phyloP scores from a whole-genome alignment of 2,113 vertebrate species.

The Cinclus mexicanus region DNA sequence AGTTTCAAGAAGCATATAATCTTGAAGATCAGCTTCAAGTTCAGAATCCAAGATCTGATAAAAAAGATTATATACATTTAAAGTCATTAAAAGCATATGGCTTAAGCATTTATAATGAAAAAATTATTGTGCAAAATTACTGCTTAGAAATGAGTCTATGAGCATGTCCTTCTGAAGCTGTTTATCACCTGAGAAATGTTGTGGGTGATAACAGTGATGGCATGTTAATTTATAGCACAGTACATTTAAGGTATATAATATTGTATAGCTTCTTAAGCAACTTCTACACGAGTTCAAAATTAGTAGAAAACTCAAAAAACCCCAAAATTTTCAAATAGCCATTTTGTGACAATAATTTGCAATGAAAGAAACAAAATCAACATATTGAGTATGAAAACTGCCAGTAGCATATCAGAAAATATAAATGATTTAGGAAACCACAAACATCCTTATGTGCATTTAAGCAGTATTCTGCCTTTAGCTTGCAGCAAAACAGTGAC shows the following conservation, averaged over 20 bases:
- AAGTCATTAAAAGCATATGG: neutral
- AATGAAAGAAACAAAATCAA: neutral
- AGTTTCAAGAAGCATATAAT: neutral
- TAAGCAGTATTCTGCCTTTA: neutral
- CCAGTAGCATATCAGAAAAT: neutral
- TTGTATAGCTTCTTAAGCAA: neutral
- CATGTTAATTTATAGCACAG: neutral
- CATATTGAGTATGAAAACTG: neutral
- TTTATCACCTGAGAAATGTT: neutral
- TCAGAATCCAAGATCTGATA: constrained; percentile 31
- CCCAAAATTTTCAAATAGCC: neutral
- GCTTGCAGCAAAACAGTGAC: neutral
- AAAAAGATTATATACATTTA: neutral
- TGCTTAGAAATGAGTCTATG: neutral
- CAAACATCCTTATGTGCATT: neutral
- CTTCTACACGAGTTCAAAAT: neutral
- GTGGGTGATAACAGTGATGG: neutral
- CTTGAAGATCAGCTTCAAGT: neutral
- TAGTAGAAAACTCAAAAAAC: neutral
- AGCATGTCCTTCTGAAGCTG: neutral
- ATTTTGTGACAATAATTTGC: neutral
- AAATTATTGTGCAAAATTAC: neutral
- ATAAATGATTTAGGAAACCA: neutral
- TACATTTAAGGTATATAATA: neutral
- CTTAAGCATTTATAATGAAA: neutral